Base-by-base conservation (phyloP, 1,140 invertebrate genomes). In the Drosophila willistoni region DNA sequence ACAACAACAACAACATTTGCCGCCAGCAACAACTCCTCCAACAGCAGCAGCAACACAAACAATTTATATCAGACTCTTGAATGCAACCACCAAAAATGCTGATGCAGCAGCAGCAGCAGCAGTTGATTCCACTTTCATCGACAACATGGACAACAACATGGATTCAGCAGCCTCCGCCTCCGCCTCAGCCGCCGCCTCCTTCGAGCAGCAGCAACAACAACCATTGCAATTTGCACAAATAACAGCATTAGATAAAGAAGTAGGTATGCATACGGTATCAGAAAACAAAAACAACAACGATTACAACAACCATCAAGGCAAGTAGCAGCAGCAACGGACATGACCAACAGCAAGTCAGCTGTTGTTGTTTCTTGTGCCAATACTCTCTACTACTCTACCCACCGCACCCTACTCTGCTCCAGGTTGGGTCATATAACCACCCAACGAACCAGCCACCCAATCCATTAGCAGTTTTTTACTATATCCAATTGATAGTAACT, bases 181-280 rank as follows among this genome's bases (percentile, higher is more conserved):
- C 12, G 60, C 56, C 29, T 65, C 19, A 2, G 19, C 19, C 19
- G 1, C 67, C 33, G 66, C 39, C 76, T 68, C 77, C 79, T 77
- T 79, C 22, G 83, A 83, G 14, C 62, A 82, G 17, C 61, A 73
- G 13, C 64, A 63, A 17, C 73, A 67, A 64, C 55, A 69, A 64
- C 61, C 63, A 66, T 22, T 85, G 82, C 84, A 89, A 71, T 83
- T 74, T 89, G 64, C 84, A 71, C 77, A 81, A 72, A 90, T 91
- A 76, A 78, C 85, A 57, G 65, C 81, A 70, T 82, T 91, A 79
- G 90, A 91, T 78, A 91, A 91, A 91, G 90, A 91, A 91, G 90
- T 91, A 91, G 90, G 90, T 91, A 91, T 90, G 90, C 72, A 84
- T 74, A 79, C 66, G 66, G 73, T 79, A 79, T 76, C 73, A 63